These are phyloP conservation scores for Stomatorhinus walkeri DNA, from an alignment of 2,797 vertebrate species.

Conservation along the genomic window DNA sequence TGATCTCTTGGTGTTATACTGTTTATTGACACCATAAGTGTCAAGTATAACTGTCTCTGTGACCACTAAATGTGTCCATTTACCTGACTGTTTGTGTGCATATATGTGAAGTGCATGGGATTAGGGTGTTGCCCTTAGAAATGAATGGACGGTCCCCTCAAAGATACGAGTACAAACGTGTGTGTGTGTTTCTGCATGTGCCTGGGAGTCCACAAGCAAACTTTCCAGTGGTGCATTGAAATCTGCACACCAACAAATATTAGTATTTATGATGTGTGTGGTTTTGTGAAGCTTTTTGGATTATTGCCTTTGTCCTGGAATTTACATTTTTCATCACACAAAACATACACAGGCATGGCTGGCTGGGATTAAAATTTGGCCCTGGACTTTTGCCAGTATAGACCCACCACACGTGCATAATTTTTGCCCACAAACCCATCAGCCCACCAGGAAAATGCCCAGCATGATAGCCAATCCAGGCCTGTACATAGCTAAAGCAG, in stretches of 20 bases:
- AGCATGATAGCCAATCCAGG: neutral
- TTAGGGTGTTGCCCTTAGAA: too few species aligned
- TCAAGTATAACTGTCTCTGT: neutral
- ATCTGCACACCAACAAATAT: neutral
- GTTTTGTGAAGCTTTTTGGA: slow-evolving; percentile 5
- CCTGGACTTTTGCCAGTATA: neutral
- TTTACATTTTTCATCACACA: slow-evolving; percentile 10
- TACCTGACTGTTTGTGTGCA: neutral
- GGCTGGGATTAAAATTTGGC: neutral
- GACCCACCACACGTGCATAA: neutral
- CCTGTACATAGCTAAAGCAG: neutral
- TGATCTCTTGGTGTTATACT: neutral
- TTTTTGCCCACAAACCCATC: neutral
- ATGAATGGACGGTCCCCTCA: too few species aligned
- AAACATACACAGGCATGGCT: neutral
- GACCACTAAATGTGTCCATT: neutral
- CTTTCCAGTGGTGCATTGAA: neutral
- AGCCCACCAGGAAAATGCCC: neutral
- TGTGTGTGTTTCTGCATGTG: neutral
- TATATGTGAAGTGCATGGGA: neutral
- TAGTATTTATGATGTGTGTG: neutral
- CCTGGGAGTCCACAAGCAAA: neutral
- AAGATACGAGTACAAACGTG: too few species aligned
- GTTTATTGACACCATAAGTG: neutral
- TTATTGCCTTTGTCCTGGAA: neutral